Conservation (phyloP, 2,113 vertebrate genomes). For the Danio rerio region DNA sequence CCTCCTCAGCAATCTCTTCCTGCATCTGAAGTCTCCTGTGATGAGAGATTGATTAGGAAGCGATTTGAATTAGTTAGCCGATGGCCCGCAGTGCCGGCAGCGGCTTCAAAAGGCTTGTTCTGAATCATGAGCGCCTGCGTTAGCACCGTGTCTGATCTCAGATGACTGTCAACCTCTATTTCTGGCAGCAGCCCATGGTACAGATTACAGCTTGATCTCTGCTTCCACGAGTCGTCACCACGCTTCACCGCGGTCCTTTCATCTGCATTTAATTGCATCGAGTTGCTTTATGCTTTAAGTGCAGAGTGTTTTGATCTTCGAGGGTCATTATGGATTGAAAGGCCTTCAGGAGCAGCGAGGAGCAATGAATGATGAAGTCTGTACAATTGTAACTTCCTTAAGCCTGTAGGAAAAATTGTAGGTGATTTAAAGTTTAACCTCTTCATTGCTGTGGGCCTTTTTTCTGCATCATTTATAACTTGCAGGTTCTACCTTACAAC, state of each 20-base stretch:
- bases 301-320: not conserved
- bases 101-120: not conserved
- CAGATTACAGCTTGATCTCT: not conserved
- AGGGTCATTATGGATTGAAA: not conserved
- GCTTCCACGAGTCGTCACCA: not conserved
- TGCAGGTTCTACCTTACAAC: not conserved
- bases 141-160: not conserved
- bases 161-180: not conserved
- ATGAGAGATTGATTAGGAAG: constrained; percentile 1
- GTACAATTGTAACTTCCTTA: not conserved
- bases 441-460: not conserved
- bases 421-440: not conserved
- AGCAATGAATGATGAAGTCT: not conserved
- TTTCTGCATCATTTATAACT: not conserved
- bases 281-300: constrained; percentile 16
- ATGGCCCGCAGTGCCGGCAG: not conserved
- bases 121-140: not conserved
- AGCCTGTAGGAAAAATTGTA: not conserved
- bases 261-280: not conserved
- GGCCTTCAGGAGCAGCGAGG: not conserved
- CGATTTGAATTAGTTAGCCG: not conserved
- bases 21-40: not conserved
- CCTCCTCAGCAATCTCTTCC: not conserved
- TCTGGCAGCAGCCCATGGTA: not conserved
- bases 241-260: not conserved